Evolutionary conservation across 2,888 invertebrate species (phyloP).

Genomic region (Hypolimnas misippus): DNA sequence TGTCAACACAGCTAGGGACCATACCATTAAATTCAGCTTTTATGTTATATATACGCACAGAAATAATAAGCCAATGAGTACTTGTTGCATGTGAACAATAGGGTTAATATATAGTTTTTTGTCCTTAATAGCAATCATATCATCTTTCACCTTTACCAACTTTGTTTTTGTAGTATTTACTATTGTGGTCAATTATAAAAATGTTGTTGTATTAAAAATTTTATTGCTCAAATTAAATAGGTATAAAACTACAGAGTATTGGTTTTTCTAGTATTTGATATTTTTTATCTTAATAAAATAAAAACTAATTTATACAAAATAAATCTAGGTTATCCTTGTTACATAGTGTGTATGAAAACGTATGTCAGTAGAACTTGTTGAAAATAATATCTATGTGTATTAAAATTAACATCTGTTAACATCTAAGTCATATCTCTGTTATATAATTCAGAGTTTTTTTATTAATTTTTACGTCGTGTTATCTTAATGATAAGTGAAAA

Average conservation of each 20-base stretch:
- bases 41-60: background rate
- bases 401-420: slow-evolving; percentile 57
- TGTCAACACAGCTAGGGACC: background rate
- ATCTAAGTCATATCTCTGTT: slow-evolving; percentile 81
- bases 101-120: too few species aligned
- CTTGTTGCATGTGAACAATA: background rate
- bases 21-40: background rate
- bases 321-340: slow-evolving; percentile 5
- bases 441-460: slow-evolving; percentile 65
- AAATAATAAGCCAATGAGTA: background rate
- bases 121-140: too few species aligned
- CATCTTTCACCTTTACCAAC: too few species aligned
- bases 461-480: slow-evolving; percentile 78
- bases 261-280: too few species aligned
- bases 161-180: too few species aligned
- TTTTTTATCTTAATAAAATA: too few species aligned
- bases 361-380: slow-evolving; percentile 36
- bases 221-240: too few species aligned
- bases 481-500: slow-evolving; percentile 79
- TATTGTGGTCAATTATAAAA: too few species aligned
- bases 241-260: too few species aligned
- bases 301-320: too few species aligned
- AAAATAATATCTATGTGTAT: slow-evolving; percentile 32
- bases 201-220: too few species aligned
- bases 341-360: slow-evolving; percentile 26